Base-by-base conservation (phyloP, 2,113 vertebrate species). In the Rhineura floridana region DNA sequence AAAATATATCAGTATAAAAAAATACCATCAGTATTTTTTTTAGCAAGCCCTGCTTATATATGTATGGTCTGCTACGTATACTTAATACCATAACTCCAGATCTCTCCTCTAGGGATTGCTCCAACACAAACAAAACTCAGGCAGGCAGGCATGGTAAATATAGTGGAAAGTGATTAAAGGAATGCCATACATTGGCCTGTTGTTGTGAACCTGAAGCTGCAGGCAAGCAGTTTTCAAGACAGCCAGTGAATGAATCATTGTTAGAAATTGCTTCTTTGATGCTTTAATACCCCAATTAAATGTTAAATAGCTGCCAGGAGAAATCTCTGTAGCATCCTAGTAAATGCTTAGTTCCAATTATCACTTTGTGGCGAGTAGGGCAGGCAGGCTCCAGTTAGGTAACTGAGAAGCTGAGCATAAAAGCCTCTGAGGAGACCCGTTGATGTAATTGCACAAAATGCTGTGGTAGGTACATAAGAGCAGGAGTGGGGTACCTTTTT, bases 331-430 rank as follows among this genome's bases (percentile, higher is more conserved):
- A 85, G 85, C 94, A 83, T 91, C 88, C 92, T 88, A 87, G 79
- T 88, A 86, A 91, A 85, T 89, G 91, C 87, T 91, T 89, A 94
- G 42, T 83, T 81, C 89, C 94, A 93, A 95, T 95, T 94, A 92
- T 78, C 52, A 0, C 46, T 86, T 90, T 93, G 85, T 85, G 62
- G 90, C 88, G 81, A 33, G 52, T 8, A 83, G 15, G 89, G 46
- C 46, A 59, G 63, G 17, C 46, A 48, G 39, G 73, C 44, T 84
- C 73, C 76, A 88, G 84, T 84, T 83, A 84, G 87, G 90, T 88
- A 76, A 94, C 86, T 79, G 89, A 91, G 25, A n/a, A 70, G 59
- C 91, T 91, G 90, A 88, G 36, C 78, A 87, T 59, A 87, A 93
- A 93, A 59, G 73, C 12, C 36, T 39, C 17, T 42, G 33, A 70